These are phyloP conservation scores for Meganola albula DNA, from an alignment of 2,888 invertebrate genomes.

Conservation along the genomic window DNA sequence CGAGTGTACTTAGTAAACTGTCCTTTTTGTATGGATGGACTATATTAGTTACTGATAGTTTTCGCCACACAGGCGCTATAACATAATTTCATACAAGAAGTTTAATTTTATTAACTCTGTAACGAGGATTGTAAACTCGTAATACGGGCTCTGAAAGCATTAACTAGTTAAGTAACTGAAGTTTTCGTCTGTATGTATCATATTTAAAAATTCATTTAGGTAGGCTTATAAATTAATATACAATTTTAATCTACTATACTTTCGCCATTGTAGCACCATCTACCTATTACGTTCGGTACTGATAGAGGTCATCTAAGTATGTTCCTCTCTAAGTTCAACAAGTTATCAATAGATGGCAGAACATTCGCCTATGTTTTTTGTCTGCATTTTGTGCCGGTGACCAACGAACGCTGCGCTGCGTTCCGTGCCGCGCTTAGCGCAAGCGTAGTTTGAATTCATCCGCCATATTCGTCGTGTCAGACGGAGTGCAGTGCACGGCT, in stretches of 20 bases:
- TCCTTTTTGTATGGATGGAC: no score
- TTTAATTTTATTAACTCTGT: no score
- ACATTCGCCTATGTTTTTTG: constrained; percentile 41
- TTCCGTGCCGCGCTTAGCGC: constrained; percentile 42
- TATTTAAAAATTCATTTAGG: not conserved
- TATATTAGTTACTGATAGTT: no score
- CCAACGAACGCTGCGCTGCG: constrained; percentile 35
- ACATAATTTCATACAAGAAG: no score
- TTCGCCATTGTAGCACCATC: no score
- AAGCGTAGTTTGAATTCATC: constrained; percentile 76
- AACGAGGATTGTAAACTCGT: no score
- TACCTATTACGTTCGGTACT: constrained; percentile 7
- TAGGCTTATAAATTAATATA: not conserved
- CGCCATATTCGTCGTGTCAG: constrained; percentile 78
- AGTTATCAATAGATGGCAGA: constrained; percentile 43
- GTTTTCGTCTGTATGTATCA: no score
- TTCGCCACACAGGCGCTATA: no score
- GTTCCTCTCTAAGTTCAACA: constrained; percentile 28
- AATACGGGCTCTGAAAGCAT: no score
- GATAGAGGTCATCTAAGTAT: not conserved
- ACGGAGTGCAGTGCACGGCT: constrained; percentile 72
- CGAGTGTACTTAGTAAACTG: no score
- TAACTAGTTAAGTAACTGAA: no score
- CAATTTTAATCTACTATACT: not conserved
- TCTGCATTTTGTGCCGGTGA: constrained; percentile 67